Evolutionary conservation across 2,113 vertebrate genomes (phyloP), one percentile per base, ranked within the genome.

Genomic region (Chloebia gouldiae): DNA sequence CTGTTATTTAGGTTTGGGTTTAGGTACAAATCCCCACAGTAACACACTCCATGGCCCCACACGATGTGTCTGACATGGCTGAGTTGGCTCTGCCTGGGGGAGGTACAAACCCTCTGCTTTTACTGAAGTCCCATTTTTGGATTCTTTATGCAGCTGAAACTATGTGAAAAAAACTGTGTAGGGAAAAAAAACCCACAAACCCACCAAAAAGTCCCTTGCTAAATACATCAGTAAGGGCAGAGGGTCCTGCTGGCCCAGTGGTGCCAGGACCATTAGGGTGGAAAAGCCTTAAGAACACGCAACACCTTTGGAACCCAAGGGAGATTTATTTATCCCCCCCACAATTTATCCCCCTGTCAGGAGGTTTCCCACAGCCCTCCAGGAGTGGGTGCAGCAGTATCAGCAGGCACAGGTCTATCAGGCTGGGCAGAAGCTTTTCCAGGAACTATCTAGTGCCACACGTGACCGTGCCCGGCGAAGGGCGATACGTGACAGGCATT

Each of bases 341-440:
- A 16, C 21, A 12, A 0, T 56, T 63, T 25, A 53, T 68, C 11
- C 19, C 7, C 33, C 5, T 14, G 16, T 33, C 15, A 25, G 87
- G 82, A 82, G 21, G 71, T 57, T 87, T 77, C 71, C 87, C 1
- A 1, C 78, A 72, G 49, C 50, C 22, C 73, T 73, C 18, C 1
- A 23, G 82, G 42, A 39, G 87, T 7, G 11, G 56, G 68, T 30
- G 10, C 45, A 75, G 86, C 37, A 57, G 95, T 97, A 98, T 97
- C 95, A 47, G 81, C 76, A 69, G 73, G 18, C 54, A 2, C 51
- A 20, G 94, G 94, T 80, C 96, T 98, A 98, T 98, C 97, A 0
- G 91, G 66, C 63, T 31, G 69, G 77, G 39, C 96, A 97, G 97
- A 90, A 96, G 95, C 94, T 96, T 93, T 95, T 39, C 86, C 80